phyloP scores from a whole-genome alignment of 2,797 vertebrate genomes.

The Coregonus suidteri region DNA sequence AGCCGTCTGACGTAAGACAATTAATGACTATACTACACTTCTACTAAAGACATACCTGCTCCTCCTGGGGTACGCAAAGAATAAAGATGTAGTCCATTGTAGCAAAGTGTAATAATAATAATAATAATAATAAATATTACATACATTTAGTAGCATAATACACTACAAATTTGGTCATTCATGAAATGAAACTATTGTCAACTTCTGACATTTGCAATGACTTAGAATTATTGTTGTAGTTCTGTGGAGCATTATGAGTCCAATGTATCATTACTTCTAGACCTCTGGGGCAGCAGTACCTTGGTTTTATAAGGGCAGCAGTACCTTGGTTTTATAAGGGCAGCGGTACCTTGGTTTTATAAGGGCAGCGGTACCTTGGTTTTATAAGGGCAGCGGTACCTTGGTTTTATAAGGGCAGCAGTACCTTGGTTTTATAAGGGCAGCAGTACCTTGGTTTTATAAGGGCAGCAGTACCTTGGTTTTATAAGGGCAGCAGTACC shows the following conservation, averaged over 20 bases:
- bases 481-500: constrained; percentile 52
- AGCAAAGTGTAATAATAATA: not conserved
- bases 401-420: constrained; percentile 73
- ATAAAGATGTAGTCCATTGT: not conserved
- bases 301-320: constrained; percentile 82
- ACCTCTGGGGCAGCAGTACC: constrained; percentile 65
- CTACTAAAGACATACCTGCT: not conserved
- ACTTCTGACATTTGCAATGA: not conserved
- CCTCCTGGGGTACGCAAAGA: not conserved
- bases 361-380: constrained; percentile 75
- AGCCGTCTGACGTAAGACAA: no score
- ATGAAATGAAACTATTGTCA: not conserved
- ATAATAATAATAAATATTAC: not conserved
- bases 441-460: constrained; percentile 83
- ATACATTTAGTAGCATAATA: no score
- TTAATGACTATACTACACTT: not conserved
- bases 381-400: constrained; percentile 73
- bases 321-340: constrained; percentile 87
- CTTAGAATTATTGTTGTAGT: not conserved
- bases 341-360: no score
- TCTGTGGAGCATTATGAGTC: not conserved
- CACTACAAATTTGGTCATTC: not conserved
- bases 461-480: constrained; percentile 48
- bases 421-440: constrained; percentile 86
- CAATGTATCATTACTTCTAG: not conserved